Evolutionary conservation across 2,888 invertebrate species (phyloP).

Genomic region (Brenthis hecate): DNA sequence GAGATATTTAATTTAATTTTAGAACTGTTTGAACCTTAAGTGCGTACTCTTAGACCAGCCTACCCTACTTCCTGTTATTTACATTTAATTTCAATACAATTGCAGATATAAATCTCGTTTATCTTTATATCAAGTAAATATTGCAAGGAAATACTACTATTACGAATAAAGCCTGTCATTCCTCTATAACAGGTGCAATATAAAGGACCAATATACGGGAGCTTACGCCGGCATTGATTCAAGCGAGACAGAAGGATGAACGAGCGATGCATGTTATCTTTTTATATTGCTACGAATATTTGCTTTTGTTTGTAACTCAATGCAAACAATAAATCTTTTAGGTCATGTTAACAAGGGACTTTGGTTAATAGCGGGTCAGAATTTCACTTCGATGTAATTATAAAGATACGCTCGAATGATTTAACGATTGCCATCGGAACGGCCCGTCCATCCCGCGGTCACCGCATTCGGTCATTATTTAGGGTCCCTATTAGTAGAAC

Average conservation of each 20-base stretch:
- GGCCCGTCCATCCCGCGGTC: constrained; percentile 6
- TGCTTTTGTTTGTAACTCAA: constrained; percentile 7
- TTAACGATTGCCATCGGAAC: constrained; percentile 21
- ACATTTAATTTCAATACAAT: not conserved
- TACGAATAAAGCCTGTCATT: constrained; percentile 17
- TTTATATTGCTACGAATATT: constrained; percentile 14
- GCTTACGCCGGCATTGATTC: constrained; percentile 31
- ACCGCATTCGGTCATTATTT: constrained; percentile 18
- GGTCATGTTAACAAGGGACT: constrained; percentile 9
- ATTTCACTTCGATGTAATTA: constrained; percentile 14
- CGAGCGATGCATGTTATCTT: constrained; percentile 17
- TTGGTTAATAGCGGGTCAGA: not conserved
- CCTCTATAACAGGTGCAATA: constrained; percentile 24
- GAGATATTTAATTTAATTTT: too few species aligned
- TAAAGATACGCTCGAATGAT: constrained; percentile 14
- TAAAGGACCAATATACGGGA: constrained; percentile 19
- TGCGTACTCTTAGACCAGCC: too few species aligned
- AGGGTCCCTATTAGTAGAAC: constrained; percentile 11
- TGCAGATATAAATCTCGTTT: not conserved
- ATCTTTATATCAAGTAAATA: not conserved
- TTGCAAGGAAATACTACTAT: constrained; percentile 2
- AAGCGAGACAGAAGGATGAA: constrained; percentile 24
- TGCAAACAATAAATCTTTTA: constrained; percentile 16
- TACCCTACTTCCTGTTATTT: too few species aligned
- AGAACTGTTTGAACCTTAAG: too few species aligned